Evolutionary conservation across 2,113 vertebrate species (phyloP).

Genomic region (Hippocampus comes): DNA sequence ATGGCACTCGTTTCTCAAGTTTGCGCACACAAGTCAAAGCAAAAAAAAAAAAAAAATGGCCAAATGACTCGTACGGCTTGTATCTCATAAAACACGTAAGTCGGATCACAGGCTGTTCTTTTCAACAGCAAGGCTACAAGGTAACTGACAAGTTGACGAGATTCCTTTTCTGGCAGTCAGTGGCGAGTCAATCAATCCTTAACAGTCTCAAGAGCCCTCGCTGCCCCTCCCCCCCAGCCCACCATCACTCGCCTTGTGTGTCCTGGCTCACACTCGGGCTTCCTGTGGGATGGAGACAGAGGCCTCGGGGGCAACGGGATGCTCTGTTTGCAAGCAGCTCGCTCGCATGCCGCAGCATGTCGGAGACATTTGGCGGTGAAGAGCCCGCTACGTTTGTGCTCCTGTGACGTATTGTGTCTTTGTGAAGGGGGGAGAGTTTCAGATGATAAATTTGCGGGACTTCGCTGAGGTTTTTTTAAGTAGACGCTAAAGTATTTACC

Average conservation of each 20-base stretch:
- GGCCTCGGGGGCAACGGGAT: conserved; percentile 55
- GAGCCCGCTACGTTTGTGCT: conserved; percentile 28
- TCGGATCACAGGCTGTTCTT: not conserved
- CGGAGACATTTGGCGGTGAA: conserved; percentile 35
- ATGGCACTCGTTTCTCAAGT: not conserved
- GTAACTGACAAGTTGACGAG: not conserved
- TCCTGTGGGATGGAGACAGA: conserved; percentile 61
- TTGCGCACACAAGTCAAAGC: not conserved
- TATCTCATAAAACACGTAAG: not conserved
- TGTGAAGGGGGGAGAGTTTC: conserved; percentile 5
- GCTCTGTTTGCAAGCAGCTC: conserved; percentile 52
- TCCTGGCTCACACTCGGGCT: conserved; percentile 65
- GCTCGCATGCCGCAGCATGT: conserved; percentile 67
- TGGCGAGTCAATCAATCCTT: conserved; percentile 16
- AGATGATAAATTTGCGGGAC: too few species aligned
- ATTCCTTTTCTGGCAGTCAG: conserved; percentile 14
- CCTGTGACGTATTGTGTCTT: conserved; percentile 32
- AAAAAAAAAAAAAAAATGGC: not conserved
- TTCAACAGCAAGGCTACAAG: not conserved
- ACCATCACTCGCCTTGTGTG: conserved; percentile 48
- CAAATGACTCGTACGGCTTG: not conserved
- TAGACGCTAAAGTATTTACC: conserved; percentile 27
- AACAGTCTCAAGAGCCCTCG: conserved; percentile 9
- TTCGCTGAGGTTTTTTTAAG: not conserved
- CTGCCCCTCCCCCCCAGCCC: conserved; percentile 2